phyloP scores from a whole-genome alignment of 2,797 vertebrate species.

The Rhinophrynus dorsalis region DNA sequence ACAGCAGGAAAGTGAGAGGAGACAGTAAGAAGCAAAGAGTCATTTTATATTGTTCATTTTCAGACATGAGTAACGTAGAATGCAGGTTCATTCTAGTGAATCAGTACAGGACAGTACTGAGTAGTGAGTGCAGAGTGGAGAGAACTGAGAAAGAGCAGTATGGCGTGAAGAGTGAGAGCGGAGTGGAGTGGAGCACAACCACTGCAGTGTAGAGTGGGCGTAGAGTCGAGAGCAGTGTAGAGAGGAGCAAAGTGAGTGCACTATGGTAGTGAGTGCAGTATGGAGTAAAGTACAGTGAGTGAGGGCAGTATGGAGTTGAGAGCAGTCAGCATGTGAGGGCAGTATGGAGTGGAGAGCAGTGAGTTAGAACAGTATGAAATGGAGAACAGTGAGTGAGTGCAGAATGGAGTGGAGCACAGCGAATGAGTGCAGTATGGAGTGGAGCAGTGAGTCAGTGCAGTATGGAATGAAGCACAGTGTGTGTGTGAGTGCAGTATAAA shows the following conservation, averaged over 20 bases:
- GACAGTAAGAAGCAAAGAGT: too few species aligned
- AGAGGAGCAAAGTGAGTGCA: background rate
- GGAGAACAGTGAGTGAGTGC: background rate
- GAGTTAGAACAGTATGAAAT: background rate
- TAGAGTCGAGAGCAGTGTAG: background rate
- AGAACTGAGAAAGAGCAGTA: background rate
- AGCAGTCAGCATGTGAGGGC: background rate
- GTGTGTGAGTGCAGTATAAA: background rate
- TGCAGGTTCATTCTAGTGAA: too few species aligned
- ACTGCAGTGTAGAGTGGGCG: background rate
- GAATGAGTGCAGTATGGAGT: background rate
- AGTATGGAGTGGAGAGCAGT: background rate
- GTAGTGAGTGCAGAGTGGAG: background rate
- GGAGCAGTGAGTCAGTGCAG: background rate
- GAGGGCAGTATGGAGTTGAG: background rate
- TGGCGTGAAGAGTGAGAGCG: background rate
- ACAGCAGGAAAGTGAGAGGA: background rate
- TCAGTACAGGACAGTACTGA: background rate
- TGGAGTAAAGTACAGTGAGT: background rate
- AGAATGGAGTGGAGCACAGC: background rate
- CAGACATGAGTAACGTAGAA: too few species aligned
- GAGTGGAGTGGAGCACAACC: background rate
- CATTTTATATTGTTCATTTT: too few species aligned
- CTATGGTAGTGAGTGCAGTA: too few species aligned
- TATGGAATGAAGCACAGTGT: background rate